Conservation (phyloP, 2,888 invertebrate species). For the Caenorhabditis panamensis region DNA sequence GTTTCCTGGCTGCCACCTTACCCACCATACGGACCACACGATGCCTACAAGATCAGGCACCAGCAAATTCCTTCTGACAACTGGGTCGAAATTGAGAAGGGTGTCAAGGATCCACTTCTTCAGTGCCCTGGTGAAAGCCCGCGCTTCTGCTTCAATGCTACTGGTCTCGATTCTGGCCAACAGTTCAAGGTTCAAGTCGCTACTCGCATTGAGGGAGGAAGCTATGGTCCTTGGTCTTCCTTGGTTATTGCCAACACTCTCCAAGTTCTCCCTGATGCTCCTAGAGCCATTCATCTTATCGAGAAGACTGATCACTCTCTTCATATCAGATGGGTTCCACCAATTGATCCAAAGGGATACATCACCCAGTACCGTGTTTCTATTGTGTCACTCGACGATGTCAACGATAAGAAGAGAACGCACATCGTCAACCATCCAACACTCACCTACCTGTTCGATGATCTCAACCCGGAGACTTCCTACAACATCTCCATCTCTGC, state of each 20-base stretch:
- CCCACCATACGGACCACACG: conserved; percentile 81
- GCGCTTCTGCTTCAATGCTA: conserved; percentile 80
- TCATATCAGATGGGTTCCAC: conserved; percentile 80
- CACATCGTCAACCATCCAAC: conserved; percentile 78
- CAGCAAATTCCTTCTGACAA: conserved; percentile 76
- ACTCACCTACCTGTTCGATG: conserved; percentile 76
- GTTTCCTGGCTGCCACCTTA: conserved; percentile 81
- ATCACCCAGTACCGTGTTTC: conserved; percentile 80
- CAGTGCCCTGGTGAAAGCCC: conserved; percentile 78
- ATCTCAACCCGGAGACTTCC: conserved; percentile 79
- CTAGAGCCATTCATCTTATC: conserved; percentile 78
- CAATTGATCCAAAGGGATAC: conserved; percentile 74
- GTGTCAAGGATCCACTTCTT: conserved; percentile 73
- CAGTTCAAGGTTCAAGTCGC: conserved; percentile 79
- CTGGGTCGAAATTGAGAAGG: conserved; percentile 77
- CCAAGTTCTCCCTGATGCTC: conserved; percentile 80
- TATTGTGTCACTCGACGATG: conserved; percentile 75
- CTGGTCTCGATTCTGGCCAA: conserved; percentile 79
- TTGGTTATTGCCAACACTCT: conserved; percentile 80
- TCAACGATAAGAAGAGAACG: conserved; percentile 71
- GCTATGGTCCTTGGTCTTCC: conserved; percentile 79
- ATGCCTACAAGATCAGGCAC: conserved; percentile 79
- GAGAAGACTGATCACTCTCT: conserved; percentile 80
- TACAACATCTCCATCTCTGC: conserved; percentile 80
- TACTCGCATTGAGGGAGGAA: conserved; percentile 79